Base-by-base conservation (phyloP, 1,140 invertebrate species). In the Euwallacea similis region DNA sequence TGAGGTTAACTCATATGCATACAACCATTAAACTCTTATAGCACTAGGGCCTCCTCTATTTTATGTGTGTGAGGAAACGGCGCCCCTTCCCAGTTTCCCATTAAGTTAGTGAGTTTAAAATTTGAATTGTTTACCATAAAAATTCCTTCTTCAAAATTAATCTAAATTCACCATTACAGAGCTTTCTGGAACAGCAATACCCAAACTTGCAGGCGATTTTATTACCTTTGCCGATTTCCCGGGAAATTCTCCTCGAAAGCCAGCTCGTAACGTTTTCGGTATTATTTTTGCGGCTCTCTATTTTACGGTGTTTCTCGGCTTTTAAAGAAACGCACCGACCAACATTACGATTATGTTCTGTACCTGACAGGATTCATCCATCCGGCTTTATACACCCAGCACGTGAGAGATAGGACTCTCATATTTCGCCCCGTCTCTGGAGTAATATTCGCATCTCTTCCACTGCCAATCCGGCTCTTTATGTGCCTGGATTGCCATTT, bases 391-490 rank as follows among this genome's bases (percentile, higher is more conserved):
- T 73, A 73, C 62, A 68, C 50, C 74, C 70, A 58, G 33, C 71
- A 75, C 73, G 73, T 75, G 71, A 75, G 73, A 75, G 65, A 74
- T 76, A 76, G 72, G 69, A 66, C 75, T 71, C 74, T 76, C 74
- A 78, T 78, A 78, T 75, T 73, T 78, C 70, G 58, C 71, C n/a
- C 15, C 67, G 64, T 78, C 77, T 74, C 77, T 60, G 63, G 75
- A 77, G 77, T 77, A 78, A 78, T 77, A 78, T 77, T 75, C 74
- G 66, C 77, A 76, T 76, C 74, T 71, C 71, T 71, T 73, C 74
- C 69, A 74, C 72, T 75, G 76, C 76, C 75, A 75, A 72, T 71
- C 69, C 68, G 66, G 65, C 72, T 65, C 70, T 78, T 77, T 78
- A 78, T 75, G 76, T 62, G 53, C 53, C 60, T 72, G 71, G 70